Evolutionary conservation across 53 echinoderm and acorn worm species (phyloP).

Genomic region (Henricia sp.): DNA sequence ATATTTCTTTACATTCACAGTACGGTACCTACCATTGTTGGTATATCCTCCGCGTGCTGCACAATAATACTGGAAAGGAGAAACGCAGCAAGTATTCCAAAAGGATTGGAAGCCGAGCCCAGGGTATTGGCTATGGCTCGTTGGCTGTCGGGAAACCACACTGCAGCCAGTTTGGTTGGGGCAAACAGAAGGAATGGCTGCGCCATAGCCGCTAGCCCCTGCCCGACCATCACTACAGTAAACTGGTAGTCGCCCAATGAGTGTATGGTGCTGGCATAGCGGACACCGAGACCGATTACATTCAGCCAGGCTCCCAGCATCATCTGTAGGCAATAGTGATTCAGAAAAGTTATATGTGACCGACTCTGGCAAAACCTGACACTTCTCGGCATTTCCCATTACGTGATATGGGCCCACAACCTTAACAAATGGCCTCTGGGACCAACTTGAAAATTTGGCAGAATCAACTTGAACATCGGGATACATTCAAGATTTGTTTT

Average conservation of each 20-base stretch:
- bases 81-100: conserved; percentile 83
- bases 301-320: conserved; percentile 81
- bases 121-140: conserved; percentile 90
- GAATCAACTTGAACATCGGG: too few species aligned
- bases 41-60: conserved; percentile 49
- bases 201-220: conserved; percentile 76
- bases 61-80: conserved; percentile 70
- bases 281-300: conserved; percentile 70
- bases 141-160: conserved; percentile 95
- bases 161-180: conserved; percentile 92
- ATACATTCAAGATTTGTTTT: too few species aligned
- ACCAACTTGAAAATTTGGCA: too few species aligned
- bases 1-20: too few species aligned
- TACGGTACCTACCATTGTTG: conserved; percentile 64
- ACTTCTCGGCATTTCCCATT: too few species aligned
- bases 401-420: too few species aligned
- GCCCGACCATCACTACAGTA: conserved; percentile 76
- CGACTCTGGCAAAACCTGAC: too few species aligned
- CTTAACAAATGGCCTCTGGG: too few species aligned
- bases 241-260: conserved; percentile 18
- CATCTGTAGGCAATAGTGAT: conserved; percentile 62
- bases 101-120: conserved; percentile 87
- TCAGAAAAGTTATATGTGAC: too few species aligned
- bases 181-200: conserved; percentile 94
- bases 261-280: conserved; percentile 71